Evolutionary conservation across 2,888 invertebrate species (phyloP).

Genomic region (Agrochola litura): DNA sequence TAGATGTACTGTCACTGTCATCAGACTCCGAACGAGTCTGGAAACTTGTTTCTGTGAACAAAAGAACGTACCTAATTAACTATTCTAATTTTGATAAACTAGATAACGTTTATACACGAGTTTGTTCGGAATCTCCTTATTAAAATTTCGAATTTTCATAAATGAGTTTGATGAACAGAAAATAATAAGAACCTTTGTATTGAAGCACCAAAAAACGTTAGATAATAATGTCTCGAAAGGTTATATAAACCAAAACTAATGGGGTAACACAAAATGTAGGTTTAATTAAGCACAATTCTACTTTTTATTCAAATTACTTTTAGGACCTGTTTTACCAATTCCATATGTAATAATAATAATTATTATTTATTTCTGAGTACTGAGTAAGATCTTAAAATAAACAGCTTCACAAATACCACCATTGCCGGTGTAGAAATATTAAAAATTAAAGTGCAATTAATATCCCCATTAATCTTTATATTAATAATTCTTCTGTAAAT

Average conservation of each 20-base stretch:
- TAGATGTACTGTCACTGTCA: constrained; percentile 89
- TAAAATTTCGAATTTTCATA: neutral
- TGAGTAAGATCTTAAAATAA: no score
- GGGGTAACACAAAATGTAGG: neutral
- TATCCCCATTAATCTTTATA: no score
- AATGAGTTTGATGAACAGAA: neutral
- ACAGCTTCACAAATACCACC: no score
- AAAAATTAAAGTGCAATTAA: no score
- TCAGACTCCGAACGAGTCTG: constrained; percentile 88
- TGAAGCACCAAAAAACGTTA: neutral
- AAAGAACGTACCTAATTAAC: constrained; percentile 36
- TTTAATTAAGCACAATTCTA: neutral
- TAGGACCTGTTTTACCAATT: neutral
- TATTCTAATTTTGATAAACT: neutral
- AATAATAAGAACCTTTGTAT: neutral
- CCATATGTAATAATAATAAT: neutral
- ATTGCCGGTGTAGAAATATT: no score
- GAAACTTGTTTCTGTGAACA: constrained; percentile 87
- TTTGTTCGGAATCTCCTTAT: neutral
- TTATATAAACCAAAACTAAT: neutral
- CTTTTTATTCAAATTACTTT: neutral
- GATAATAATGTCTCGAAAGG: neutral
- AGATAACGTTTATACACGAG: neutral
- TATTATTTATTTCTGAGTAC: no score
- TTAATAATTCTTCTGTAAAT: no score